Evolutionary conservation across 2,113 vertebrate species (phyloP).

Genomic region (Oreocharis arfaki): DNA sequence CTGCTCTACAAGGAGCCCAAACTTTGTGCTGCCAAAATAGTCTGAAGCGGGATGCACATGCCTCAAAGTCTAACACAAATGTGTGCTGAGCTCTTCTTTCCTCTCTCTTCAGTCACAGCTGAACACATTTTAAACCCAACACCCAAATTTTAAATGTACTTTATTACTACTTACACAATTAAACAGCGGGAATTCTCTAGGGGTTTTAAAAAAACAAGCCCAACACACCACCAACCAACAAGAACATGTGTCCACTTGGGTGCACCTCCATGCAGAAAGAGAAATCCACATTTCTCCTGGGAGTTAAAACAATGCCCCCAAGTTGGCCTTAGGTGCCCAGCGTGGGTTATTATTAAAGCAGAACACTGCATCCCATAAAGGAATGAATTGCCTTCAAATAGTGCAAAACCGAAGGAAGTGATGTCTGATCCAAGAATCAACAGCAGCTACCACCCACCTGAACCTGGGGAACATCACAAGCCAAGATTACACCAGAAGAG

Average conservation of each 20-base stretch:
- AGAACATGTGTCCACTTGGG: rapidly evolving
- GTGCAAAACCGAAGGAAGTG: not conserved
- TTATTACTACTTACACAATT: not conserved
- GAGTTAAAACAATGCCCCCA: not conserved
- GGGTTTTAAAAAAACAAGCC: not conserved
- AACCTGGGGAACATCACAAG: not conserved
- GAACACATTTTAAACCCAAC: not conserved
- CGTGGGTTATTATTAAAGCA: rapidly evolving
- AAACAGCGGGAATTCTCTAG: not conserved
- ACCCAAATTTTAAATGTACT: not conserved
- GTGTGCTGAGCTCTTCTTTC: not conserved
- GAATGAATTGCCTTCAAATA: not conserved
- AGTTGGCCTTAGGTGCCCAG: not conserved
- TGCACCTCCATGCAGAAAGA: not conserved
- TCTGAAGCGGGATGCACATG: not conserved
- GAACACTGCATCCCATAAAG: not conserved
- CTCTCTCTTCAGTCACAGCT: not conserved
- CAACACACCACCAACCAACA: not conserved
- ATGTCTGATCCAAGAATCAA: not conserved
- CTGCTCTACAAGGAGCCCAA: not conserved
- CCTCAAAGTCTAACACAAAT: not conserved
- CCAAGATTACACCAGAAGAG: not conserved
- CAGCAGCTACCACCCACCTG: not conserved
- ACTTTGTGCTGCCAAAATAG: not conserved
- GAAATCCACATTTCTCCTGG: not conserved